Evolutionary conservation across 2,113 vertebrate species (phyloP), one percentile per base, ranked within the genome.

Genomic region (Semicossyphus pulcher): DNA sequence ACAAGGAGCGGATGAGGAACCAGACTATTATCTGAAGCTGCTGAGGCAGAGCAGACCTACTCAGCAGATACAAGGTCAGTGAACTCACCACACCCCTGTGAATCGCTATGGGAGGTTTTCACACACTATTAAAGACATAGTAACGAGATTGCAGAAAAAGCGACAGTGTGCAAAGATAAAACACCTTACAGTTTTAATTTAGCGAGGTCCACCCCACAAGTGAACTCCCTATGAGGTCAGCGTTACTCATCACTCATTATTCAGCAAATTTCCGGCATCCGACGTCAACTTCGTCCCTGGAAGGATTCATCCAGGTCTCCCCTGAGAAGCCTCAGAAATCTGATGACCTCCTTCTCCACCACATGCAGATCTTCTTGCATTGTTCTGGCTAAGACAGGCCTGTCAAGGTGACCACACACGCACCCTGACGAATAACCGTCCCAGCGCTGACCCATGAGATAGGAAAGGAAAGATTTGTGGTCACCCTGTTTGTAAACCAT

Each of bases 81-180:
- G 88, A 87, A 83, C 82, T 79, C 32, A 85, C 86, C 88, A 85
- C 89, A 85, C 83, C 86, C 80, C 23, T 59, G 41, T 49, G 28
- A 85, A 69, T 68, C 63, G 65, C 59, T 72, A 71, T 39, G 48
- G 52, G 45, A 82, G 53, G 51, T 49, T 78, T 64, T 71, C 65
- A 56, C 15, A 68, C 14, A 48, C 44, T 2, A 44, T 15, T 21
- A 20, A 72, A 18, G 15, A 2, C 61, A 54, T 10, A 31, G n/a
- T 28, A 36, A 59, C 14, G 48, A 2, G 34, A 51, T 9, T 47
- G 29, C 5, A 61, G 16, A 37, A 45, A 36, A n/a, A 28, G 2
- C 2, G 49, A 73, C 36, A 3, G n/a, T 15, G 14, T 66, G 15
- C 54, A 36, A 65, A 39, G n/a, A 74, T 7, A 31, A 67, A 70